phyloP scores from a whole-genome alignment of 2,797 vertebrate genomes.

The Cryptoprocta ferox region DNA sequence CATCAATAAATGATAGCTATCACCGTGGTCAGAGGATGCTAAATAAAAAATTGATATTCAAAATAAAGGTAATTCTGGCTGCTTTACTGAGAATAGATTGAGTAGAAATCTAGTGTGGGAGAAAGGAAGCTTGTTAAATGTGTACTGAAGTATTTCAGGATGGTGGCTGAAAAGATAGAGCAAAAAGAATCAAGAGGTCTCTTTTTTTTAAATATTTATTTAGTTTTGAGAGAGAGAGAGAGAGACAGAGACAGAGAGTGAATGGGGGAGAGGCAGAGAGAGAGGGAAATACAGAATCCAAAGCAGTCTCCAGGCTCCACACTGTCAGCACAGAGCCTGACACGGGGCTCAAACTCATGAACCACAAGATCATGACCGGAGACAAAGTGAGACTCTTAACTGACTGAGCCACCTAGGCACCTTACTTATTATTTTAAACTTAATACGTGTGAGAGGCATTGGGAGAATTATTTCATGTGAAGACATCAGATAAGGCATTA shows the following conservation, averaged over 20 bases:
- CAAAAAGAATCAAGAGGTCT: background rate
- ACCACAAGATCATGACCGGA: too few species aligned
- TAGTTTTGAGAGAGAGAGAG: too few species aligned
- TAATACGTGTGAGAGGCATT: background rate
- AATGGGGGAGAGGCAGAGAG: too few species aligned
- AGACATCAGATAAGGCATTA: background rate
- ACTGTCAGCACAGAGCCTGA: too few species aligned
- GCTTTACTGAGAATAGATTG: background rate
- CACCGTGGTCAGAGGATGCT: background rate
- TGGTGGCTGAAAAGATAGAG: background rate
- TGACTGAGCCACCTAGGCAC: too few species aligned
- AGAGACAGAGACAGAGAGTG: too few species aligned
- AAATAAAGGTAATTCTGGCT: background rate
- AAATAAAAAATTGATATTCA: background rate
- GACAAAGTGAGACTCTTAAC: too few species aligned
- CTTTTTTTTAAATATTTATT: background rate
- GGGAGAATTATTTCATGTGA: background rate
- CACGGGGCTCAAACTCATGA: too few species aligned
- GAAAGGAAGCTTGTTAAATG: background rate
- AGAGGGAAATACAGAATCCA: too few species aligned
- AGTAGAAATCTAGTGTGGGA: background rate
- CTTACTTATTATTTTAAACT: background rate
- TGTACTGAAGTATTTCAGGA: background rate
- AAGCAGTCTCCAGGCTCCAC: too few species aligned
- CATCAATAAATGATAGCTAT: background rate